Conservation (phyloP, 2,797 vertebrate species). For the Myotis daubentonii region DNA sequence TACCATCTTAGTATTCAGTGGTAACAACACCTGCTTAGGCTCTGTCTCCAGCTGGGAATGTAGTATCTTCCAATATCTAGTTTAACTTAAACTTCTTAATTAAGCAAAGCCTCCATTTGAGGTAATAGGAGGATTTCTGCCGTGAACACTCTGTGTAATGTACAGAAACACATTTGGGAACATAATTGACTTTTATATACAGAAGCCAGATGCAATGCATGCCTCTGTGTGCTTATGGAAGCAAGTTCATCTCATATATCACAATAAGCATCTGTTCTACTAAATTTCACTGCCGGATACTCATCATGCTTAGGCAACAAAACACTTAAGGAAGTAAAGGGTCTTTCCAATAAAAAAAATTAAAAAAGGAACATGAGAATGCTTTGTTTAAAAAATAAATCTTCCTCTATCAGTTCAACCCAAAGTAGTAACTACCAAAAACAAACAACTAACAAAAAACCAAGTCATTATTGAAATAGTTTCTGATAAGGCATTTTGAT, state of each 20-base stretch:
- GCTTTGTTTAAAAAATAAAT: slow-evolving; percentile 4
- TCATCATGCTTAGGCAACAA: slow-evolving; percentile 54
- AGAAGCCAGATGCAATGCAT: slow-evolving; percentile 70
- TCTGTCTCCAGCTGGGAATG: not conserved
- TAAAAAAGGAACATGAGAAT: not conserved
- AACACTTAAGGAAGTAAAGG: slow-evolving; percentile 72
- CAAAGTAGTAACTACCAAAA: not conserved
- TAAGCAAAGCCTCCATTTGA: slow-evolving; percentile 19
- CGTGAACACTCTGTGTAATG: slow-evolving; percentile 16
- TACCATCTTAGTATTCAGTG: not conserved
- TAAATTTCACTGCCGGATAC: slow-evolving; percentile 47
- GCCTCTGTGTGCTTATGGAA: slow-evolving; percentile 69
- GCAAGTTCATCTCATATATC: slow-evolving; percentile 71
- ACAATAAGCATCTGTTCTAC: slow-evolving; percentile 74
- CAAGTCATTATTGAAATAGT: not conserved
- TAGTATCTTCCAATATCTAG: not conserved
- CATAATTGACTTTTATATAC: slow-evolving; percentile 67
- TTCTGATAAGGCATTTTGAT: not conserved
- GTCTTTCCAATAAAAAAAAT: slow-evolving; percentile 51
- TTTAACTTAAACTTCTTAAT: slow-evolving; percentile 51
- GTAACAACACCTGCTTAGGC: not conserved
- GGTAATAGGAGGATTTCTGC: not conserved
- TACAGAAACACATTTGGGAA: slow-evolving; percentile 65
- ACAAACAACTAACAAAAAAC: not conserved
- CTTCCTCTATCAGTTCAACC: not conserved